Evolutionary conservation across 1,140 invertebrate species (phyloP).

Genomic region (Liolophura sinensis): DNA sequence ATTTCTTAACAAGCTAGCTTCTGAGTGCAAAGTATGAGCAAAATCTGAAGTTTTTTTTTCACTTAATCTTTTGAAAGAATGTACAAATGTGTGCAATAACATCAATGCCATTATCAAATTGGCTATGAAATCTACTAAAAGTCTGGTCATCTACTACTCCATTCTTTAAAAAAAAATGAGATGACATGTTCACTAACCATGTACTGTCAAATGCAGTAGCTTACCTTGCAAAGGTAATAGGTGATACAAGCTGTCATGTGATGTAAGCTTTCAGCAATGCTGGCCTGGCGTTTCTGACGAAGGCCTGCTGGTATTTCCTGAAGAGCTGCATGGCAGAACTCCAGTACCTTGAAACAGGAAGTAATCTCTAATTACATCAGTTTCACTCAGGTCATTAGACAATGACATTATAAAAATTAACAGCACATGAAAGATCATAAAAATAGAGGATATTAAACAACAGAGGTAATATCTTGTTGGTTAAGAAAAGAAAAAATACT

Average conservation of each 20-base stretch:
- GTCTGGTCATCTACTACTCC: neutral
- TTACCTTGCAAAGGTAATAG: slow-evolving; percentile 55
- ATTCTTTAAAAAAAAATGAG: neutral
- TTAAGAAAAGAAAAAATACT: no score
- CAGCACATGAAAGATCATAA: neutral
- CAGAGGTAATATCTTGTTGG: no score
- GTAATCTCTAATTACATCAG: neutral
- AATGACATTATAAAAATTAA: neutral
- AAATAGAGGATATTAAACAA: no score
- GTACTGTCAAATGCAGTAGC: neutral
- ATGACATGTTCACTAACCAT: neutral
- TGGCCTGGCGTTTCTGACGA: slow-evolving; percentile 45
- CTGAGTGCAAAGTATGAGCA: no score
- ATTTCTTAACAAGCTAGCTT: no score
- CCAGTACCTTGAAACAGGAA: slow-evolving; percentile 51
- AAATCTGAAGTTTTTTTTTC: no score
- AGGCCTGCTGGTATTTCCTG: slow-evolving; percentile 52
- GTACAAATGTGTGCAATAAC: no score
- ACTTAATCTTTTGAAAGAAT: no score
- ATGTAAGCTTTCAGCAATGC: slow-evolving; percentile 53
- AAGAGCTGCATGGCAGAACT: slow-evolving; percentile 49
- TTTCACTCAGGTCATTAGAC: neutral
- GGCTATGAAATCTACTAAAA: no score
- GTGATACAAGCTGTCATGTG: slow-evolving; percentile 59
- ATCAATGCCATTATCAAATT: no score